Evolutionary conservation across 1,140 invertebrate genomes (phyloP), one percentile per base, ranked within the genome.

Genomic region (Sminthurides bifidus): DNA sequence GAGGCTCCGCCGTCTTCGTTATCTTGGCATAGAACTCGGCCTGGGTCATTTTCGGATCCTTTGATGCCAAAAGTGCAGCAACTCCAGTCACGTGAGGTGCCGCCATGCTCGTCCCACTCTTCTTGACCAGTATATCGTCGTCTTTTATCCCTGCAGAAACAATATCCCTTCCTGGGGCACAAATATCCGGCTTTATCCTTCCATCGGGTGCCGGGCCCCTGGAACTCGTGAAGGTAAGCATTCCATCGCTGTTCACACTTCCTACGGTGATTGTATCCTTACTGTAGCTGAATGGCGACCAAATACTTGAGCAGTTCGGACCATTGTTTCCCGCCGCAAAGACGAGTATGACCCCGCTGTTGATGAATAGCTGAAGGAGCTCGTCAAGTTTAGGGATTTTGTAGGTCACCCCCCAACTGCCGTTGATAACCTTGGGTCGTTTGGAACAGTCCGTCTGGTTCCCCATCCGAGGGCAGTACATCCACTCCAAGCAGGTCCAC

Each of bases 391-490:
- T 8, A 44, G 21, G 17, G 8, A 8, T 15, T 19, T 6, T 17
- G 23, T 8, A 6, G 17, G 4, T 27, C 10, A 12, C 17, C n/a
- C 56, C 56, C 52, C 52, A 59, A 50, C 37, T 54, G 37, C 54
- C 54, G 17, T 12, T 29, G 15, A 59, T 27, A 3, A 50, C 37
- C 3, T 27, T 2, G 6, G 49, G 52, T 8, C 29, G 40, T 33
- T 52, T 52, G 12, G 21, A 17, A 37, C 56, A 58, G 30, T 58
- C 31, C n/a, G n/a, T n/a, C n/a, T n/a, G n/a, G n/a, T n/a, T n/a
- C n/a, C n/a, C n/a, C 33, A 12, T 26, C 3, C 21, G 12, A 3
- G 17, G 44, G 17, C 40, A 43, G 5, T n/a, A 8, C 40, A 43
- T 43, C 14, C 14, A 43, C 40, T 43, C 14, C 14, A 23, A 29